Evolutionary conservation across 2,888 invertebrate species (phyloP).

Genomic region (Orgyia antiqua): DNA sequence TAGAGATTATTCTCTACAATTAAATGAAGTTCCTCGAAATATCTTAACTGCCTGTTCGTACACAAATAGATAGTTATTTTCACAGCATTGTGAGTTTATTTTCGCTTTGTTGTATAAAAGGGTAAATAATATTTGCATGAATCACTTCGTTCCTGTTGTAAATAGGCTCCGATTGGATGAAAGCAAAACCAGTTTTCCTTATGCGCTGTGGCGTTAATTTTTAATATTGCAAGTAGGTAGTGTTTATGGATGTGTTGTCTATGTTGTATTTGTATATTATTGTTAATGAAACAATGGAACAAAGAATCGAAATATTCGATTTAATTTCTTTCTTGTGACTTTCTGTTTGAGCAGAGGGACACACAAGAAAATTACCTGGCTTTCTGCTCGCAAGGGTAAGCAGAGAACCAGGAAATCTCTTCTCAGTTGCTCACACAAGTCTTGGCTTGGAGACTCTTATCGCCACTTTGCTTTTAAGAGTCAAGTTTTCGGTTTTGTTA

Average conservation of each 20-base stretch:
- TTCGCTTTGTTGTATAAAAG: constrained; percentile 23
- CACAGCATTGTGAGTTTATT: constrained; percentile 28
- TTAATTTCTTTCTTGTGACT: too few species aligned
- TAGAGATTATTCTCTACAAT: constrained; percentile 16
- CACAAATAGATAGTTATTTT: constrained; percentile 36
- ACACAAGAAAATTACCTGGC: too few species aligned
- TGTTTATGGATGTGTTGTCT: constrained; percentile 7
- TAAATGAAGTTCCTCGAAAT: constrained; percentile 24
- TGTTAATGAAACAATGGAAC: constrained; percentile 36
- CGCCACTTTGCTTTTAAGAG: too few species aligned
- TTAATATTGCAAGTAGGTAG: constrained; percentile 14
- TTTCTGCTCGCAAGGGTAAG: too few species aligned
- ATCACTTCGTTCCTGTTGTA: constrained; percentile 21
- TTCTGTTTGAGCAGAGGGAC: too few species aligned
- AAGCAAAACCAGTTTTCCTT: constrained; percentile 30
- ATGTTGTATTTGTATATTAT: constrained; percentile 16
- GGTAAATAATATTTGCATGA: constrained; percentile 33
- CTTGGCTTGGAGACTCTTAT: too few species aligned
- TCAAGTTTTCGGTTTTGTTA: too few species aligned
- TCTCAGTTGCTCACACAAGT: too few species aligned
- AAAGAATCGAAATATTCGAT: constrained; percentile 22
- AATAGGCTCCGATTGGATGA: constrained; percentile 9
- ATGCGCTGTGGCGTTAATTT: constrained; percentile 13
- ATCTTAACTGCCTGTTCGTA: constrained; percentile 23
- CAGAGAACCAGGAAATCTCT: too few species aligned